A percentile compares a stretch with the other conserved stretches of the same genome.
Evolutionary conservation across 2,888 invertebrate genomes (phyloP).

Genomic region (Torymus texanus): DNA sequence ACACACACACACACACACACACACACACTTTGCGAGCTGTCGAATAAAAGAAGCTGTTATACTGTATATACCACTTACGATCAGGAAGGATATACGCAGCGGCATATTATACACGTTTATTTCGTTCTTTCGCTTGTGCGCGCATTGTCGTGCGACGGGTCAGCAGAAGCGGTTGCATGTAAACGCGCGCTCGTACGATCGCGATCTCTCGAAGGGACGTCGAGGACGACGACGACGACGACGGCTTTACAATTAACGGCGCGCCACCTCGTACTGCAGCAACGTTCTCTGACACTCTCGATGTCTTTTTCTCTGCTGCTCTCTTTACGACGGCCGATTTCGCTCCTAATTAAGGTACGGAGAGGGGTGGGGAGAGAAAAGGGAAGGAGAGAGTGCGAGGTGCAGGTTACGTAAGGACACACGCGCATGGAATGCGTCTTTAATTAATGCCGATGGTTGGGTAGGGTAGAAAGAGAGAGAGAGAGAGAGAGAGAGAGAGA

Average conservation of each 20-base stretch:
- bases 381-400: conserved; percentile 34
- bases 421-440: neutral
- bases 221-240: conserved; percentile 55
- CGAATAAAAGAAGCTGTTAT: neutral
- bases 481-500: neutral
- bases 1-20: too few relatives aligned
- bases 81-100: neutral
- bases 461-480: neutral
- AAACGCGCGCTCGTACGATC: conserved; percentile 57
- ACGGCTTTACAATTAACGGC: conserved; percentile 60
- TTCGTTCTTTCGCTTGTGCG: neutral
- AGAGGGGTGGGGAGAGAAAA: neutral
- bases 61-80: too few relatives aligned
- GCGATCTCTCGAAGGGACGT: conserved; percentile 60
- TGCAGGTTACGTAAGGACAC: conserved; percentile 18
- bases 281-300: conserved; percentile 3
- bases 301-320: neutral
- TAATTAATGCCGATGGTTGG: conserved; percentile 31
- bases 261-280: conserved; percentile 51
- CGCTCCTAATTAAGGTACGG: conserved; percentile 60
- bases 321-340: conserved; percentile 38
- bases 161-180: conserved; percentile 60
- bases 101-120: neutral
- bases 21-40: neutral
- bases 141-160: conserved; percentile 1